Conservation (phyloP, 2,113 vertebrate genomes). For the Zosterops borbonicus region DNA sequence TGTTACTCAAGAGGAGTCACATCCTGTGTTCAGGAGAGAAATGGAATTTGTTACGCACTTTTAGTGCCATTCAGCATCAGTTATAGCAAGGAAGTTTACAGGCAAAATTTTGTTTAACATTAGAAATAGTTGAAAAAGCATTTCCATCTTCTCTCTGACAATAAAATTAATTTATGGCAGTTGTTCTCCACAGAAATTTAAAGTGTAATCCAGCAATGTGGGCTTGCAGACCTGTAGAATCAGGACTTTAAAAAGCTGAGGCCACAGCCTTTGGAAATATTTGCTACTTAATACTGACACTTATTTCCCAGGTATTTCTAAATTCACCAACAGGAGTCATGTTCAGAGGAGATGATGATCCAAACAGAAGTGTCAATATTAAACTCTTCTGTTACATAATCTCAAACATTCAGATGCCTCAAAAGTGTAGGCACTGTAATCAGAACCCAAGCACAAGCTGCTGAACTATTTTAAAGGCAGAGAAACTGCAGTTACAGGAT, state of each 20-base stretch:
- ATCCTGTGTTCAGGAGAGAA: background rate
- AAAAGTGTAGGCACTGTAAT: background rate
- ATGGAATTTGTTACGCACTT: background rate
- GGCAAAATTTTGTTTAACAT: background rate
- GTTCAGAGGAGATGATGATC: background rate
- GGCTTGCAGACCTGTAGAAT: conserved; percentile 10
- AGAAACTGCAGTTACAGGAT: background rate
- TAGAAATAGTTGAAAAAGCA: background rate
- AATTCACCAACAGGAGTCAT: background rate
- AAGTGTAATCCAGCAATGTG: background rate
- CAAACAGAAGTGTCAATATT: background rate
- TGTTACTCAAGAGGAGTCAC: background rate
- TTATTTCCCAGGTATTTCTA: background rate
- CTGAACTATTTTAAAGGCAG: background rate
- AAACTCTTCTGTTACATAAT: background rate
- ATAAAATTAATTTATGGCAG: background rate
- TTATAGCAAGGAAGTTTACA: background rate
- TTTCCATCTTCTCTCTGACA: background rate
- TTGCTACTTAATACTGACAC: background rate
- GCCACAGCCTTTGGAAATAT: background rate
- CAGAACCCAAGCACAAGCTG: background rate
- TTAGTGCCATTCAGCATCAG: conserved; percentile 14
- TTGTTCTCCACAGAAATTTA: background rate
- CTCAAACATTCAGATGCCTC: background rate
- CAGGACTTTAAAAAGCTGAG: background rate